These are phyloP conservation scores for Pteruthius melanotis DNA, from an alignment of 2,113 vertebrate genomes.

Conservation along the genomic window DNA sequence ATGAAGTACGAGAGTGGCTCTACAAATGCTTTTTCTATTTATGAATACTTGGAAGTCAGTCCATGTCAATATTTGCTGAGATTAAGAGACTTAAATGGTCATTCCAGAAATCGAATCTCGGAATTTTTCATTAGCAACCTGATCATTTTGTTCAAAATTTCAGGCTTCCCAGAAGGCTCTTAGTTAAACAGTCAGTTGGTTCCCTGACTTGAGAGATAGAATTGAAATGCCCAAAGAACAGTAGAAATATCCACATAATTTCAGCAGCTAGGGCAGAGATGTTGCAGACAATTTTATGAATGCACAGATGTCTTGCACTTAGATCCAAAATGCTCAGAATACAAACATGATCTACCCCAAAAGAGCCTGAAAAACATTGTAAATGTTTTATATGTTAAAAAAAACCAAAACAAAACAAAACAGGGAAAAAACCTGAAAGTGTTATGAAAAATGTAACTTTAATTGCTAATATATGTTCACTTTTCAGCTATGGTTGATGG, in stretches of 20 bases:
- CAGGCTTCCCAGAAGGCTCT: background rate
- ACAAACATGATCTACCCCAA: background rate
- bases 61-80: background rate
- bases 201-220: background rate
- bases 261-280: background rate
- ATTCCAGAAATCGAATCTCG: background rate
- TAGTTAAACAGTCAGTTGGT: background rate
- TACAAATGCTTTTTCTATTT: background rate
- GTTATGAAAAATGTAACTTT: slow-evolving; percentile 49
- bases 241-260: background rate
- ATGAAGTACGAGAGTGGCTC: background rate
- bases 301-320: background rate
- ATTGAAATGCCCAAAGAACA: background rate
- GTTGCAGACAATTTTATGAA: background rate
- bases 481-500: background rate
- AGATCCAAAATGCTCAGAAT: background rate
- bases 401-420: too few relatives aligned
- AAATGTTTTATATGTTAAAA: background rate
- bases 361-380: background rate
- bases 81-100: background rate
- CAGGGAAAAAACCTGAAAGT: background rate
- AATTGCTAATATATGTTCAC: background rate
- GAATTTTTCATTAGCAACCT: background rate
- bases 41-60: background rate
- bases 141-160: background rate